Conservation (phyloP, 2,113 vertebrate genomes). For the Alexandromys fortis region DNA sequence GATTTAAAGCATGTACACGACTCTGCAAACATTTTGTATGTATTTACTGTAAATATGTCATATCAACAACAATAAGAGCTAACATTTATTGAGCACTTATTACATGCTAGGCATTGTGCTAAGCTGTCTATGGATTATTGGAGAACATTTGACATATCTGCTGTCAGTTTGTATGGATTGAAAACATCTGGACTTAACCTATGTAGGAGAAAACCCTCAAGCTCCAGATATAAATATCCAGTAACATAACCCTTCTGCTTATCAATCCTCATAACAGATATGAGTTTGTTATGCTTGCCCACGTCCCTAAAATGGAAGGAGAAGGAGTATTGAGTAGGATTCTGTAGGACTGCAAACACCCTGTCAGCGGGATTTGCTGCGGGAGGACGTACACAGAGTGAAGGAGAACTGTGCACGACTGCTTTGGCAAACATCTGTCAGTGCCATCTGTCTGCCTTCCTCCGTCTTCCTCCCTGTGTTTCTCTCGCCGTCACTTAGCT, state of each 20-base stretch:
- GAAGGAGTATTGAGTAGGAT: constrained; percentile 22
- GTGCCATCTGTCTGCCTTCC: background rate
- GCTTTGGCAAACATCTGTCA: constrained; percentile 19
- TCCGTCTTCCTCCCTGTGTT: background rate
- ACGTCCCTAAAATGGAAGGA: background rate
- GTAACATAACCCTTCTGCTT: constrained; percentile 55
- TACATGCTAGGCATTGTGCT: constrained; percentile 48
- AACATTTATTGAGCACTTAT: constrained; percentile 68
- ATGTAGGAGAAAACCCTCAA: constrained; percentile 51
- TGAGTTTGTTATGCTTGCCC: background rate
- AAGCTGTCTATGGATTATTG: constrained; percentile 44
- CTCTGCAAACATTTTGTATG: constrained; percentile 51
- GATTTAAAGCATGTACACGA: background rate
- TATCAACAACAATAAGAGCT: constrained; percentile 54
- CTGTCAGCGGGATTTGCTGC: constrained; percentile 4
- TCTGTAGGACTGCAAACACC: background rate
- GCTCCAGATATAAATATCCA: constrained; percentile 61
- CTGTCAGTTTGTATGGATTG: constrained; percentile 65
- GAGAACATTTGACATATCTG: constrained; percentile 34
- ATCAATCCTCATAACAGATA: constrained; percentile 48
- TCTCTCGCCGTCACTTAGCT: constrained; percentile 11
- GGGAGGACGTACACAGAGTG: background rate
- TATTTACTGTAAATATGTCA: constrained; percentile 57
- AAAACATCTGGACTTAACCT: constrained; percentile 80
- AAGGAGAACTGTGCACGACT: background rate